These are phyloP conservation scores for Lethrus apterus DNA, from an alignment of 1,140 invertebrate species.

Conservation along the genomic window DNA sequence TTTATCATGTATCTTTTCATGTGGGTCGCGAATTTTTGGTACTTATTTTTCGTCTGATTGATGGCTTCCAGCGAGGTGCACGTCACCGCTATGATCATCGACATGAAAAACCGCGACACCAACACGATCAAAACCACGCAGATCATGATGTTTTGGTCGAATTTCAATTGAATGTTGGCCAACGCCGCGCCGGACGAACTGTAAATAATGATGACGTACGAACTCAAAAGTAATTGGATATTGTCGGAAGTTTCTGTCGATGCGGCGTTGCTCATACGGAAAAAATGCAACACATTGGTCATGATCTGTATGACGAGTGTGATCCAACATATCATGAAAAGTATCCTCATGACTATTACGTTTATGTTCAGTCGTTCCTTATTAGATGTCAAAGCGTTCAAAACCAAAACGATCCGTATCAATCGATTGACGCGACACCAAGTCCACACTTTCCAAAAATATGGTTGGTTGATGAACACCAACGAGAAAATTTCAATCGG, in stretches of 20 bases:
- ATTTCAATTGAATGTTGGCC: background rate
- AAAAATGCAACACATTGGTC: background rate
- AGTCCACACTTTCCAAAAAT: constrained; percentile 5
- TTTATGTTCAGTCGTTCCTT: constrained; percentile 11
- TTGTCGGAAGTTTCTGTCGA: background rate
- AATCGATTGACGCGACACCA: constrained; percentile 1
- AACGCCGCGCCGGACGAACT: background rate
- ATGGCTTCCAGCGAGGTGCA: background rate
- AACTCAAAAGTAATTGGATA: background rate
- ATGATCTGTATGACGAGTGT: constrained; percentile 3
- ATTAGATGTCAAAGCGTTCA: background rate
- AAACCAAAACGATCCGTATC: background rate
- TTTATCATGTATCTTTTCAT: background rate
- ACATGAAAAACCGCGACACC: constrained; percentile 3
- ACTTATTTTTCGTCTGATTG: constrained; percentile 5
- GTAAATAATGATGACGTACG: constrained; percentile 1
- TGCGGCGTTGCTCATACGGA: background rate
- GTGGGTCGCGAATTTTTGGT: background rate
- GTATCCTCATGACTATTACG: constrained; percentile 5
- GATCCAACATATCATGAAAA: constrained; percentile 9
- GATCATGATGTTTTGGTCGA: background rate
- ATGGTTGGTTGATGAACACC: background rate
- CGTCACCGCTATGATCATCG: constrained; percentile 5
- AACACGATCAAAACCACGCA: constrained; percentile 4
- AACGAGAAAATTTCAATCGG: constrained; percentile 14